phyloP scores from a whole-genome alignment of 2,797 vertebrate genomes.

The Myotis myotis region DNA sequence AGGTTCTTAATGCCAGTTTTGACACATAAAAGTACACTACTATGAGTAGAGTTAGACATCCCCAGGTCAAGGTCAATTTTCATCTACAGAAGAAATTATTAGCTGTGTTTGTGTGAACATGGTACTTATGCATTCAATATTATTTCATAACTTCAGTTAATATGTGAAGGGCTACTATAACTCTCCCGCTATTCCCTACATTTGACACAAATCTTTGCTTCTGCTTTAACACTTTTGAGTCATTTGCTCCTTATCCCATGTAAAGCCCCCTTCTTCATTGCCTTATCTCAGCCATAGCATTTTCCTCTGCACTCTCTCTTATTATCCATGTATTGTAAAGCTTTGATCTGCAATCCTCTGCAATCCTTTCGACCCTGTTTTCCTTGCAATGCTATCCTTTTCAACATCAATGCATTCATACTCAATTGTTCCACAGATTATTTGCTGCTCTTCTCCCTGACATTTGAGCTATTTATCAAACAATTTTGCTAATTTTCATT shows the following conservation, averaged over 20 bases:
- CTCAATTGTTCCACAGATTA: conserved; percentile 59
- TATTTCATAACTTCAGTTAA: not conserved
- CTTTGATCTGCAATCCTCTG: not conserved
- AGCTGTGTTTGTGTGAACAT: not conserved
- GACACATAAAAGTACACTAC: not conserved
- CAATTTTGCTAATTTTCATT: conserved; percentile 71
- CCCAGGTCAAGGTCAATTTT: not conserved
- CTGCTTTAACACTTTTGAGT: not conserved
- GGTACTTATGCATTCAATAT: not conserved
- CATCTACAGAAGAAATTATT: not conserved
- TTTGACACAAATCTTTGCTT: not conserved
- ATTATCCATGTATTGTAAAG: not conserved
- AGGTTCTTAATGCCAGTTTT: not conserved
- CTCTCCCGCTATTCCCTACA: not conserved
- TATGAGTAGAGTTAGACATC: not conserved
- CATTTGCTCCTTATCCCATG: not conserved
- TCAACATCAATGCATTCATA: conserved; percentile 63
- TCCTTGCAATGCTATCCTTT: conserved; percentile 37
- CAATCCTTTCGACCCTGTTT: conserved; percentile 51
- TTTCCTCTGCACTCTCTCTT: not conserved
- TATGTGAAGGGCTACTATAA: not conserved
- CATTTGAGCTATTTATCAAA: conserved; percentile 21
- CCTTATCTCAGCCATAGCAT: not conserved
- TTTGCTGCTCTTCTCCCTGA: conserved; percentile 67
- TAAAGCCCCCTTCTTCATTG: not conserved